phyloP scores from a whole-genome alignment of 2,888 invertebrate species.

The Zaprionus lineosus region DNA sequence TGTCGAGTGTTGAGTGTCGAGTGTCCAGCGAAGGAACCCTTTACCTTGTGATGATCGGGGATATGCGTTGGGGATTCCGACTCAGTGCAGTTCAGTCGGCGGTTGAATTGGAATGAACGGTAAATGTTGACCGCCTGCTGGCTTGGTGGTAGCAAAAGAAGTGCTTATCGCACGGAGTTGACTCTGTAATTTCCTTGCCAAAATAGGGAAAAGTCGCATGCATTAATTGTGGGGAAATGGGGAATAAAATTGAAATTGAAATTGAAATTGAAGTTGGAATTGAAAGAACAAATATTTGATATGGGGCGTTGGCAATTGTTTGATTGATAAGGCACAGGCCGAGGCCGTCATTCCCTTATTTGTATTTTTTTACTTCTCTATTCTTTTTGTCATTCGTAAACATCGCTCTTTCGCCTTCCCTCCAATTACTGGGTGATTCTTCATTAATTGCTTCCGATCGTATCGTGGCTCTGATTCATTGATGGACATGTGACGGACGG shows the following conservation, averaged over 20 bases:
- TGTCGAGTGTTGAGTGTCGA: too few relatives aligned
- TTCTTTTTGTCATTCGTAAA: slow-evolving; percentile 14
- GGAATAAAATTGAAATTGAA: too few relatives aligned
- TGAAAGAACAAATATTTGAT: slow-evolving; percentile 49
- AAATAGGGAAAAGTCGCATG: slow-evolving; percentile 48
- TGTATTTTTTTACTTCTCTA: slow-evolving; percentile 20
- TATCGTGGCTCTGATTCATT: slow-evolving; percentile 38
- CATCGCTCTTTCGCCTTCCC: slow-evolving; percentile 32
- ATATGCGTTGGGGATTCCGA: too few relatives aligned
- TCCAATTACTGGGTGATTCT: slow-evolving; percentile 68
- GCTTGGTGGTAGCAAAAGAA: slow-evolving; percentile 54
- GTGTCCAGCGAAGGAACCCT: too few relatives aligned
- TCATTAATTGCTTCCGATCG: slow-evolving; percentile 57
- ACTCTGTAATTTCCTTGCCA: slow-evolving; percentile 67
- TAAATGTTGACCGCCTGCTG: slow-evolving; percentile 18
- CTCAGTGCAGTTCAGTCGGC: slow-evolving; percentile 62
- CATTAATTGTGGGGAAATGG: too few relatives aligned
- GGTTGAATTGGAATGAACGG: slow-evolving; percentile 50
- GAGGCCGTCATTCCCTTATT: too few relatives aligned
- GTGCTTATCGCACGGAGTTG: slow-evolving; percentile 60
- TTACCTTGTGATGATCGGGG: too few relatives aligned
- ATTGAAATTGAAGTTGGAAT: slow-evolving; percentile 6
- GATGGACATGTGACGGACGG: slow-evolving; percentile 60
- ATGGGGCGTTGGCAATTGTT: slow-evolving; percentile 54
- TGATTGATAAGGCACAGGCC: slow-evolving; percentile 67